Percentiles rank a stretch among this genome's conserved stretches.
Evolutionary conservation across 2,113 vertebrate species (phyloP).

Genomic region (Urocitellus parryii): DNA sequence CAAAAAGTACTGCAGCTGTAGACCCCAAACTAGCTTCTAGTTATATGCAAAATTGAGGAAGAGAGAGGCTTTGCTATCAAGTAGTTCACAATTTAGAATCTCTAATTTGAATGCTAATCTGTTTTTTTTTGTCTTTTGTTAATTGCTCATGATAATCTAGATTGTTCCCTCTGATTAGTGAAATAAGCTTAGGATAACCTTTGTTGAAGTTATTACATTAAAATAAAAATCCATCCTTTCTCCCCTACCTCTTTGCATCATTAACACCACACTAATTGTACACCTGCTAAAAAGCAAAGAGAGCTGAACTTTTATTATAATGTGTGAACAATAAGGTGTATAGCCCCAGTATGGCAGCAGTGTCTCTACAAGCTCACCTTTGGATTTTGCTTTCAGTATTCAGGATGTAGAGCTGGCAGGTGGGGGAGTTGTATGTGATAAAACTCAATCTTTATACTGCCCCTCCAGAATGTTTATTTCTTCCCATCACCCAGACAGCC

Average conservation of each 20-base stretch:
- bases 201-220: slow-evolving; percentile 52
- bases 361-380: slow-evolving; percentile 68
- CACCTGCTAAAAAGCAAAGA: slow-evolving; percentile 65
- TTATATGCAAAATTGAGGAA: not conserved
- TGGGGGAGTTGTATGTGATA: not conserved
- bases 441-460: slow-evolving; percentile 18
- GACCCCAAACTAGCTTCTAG: not conserved
- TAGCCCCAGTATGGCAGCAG: not conserved
- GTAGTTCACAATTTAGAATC: slow-evolving; percentile 16
- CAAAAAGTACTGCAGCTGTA: not conserved
- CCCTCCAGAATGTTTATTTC: slow-evolving; percentile 57
- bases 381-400: slow-evolving; percentile 69
- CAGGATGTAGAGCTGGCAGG: slow-evolving; percentile 31
- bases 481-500: slow-evolving; percentile 42
- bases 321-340: slow-evolving; percentile 15
- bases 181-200: slow-evolving; percentile 57
- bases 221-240: slow-evolving; percentile 5
- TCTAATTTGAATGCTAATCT: not conserved
- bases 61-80: not conserved
- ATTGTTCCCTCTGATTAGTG: not conserved
- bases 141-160: not conserved
- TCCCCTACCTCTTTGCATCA: not conserved
- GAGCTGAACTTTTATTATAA: slow-evolving; percentile 63
- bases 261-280: slow-evolving; percentile 68
- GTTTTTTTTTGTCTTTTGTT: not conserved